A percentile compares a stretch with the other conserved stretches of the same genome.
Evolutionary conservation across 2,797 vertebrate species (phyloP).

Genomic region (Falco biarmicus): DNA sequence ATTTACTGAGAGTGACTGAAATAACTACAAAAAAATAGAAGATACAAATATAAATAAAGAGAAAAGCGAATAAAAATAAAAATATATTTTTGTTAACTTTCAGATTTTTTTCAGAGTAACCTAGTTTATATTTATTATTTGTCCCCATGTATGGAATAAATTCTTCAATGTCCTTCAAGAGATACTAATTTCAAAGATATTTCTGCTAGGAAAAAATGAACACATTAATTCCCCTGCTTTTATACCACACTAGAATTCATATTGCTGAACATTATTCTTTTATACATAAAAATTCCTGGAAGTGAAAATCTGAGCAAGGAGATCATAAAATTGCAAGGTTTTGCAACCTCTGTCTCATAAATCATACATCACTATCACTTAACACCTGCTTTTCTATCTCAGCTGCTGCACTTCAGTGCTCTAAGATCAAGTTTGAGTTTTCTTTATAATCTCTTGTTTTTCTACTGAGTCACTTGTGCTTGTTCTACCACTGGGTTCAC

Average conservation of each 20-base stretch:
- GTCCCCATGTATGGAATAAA: not conserved
- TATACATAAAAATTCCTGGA: not conserved
- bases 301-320: not conserved
- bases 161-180: not conserved
- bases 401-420: not conserved
- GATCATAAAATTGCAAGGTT: not conserved
- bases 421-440: not conserved
- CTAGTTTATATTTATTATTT: not conserved
- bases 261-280: not conserved
- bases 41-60: not conserved
- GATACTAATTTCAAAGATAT: not conserved
- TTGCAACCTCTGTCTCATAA: not conserved
- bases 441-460: slow-evolving; percentile 22
- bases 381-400: not conserved
- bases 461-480: not conserved
- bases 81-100: not conserved
- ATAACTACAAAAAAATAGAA: not conserved
- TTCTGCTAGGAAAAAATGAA: not conserved
- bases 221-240: not conserved
- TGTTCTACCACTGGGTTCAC: not conserved
- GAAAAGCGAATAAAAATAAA: not conserved
- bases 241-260: not conserved
- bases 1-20: not conserved
- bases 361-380: not conserved
- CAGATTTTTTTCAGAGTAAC: not conserved